Base-by-base conservation (phyloP, 64 coral and sea anemone species). In the Astreopora myriophthalma region DNA sequence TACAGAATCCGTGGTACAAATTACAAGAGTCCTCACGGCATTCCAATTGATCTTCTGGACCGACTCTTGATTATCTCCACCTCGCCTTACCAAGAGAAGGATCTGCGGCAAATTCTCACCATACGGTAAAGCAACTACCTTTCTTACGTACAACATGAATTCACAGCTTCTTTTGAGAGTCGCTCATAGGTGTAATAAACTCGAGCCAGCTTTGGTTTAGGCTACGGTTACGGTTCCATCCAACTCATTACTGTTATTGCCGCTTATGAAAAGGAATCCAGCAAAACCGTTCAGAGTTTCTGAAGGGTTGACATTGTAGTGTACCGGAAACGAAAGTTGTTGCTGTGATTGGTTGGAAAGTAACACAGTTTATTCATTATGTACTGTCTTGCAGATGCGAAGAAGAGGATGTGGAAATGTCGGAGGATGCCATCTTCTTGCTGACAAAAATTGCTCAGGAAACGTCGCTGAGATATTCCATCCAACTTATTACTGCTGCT, bases 371-470 rank as follows among this genome's bases (percentile, higher is more conserved):
- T 40, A 26, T 16, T 75, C 0, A 48, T 48, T 6, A 46, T 78
- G 60, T 16, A 2, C 86, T 82, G 22, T 79, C 51, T 36, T 84
- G 27, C 25, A 98, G 96, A 63, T 98, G 96, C 68, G 96, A 98
- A 83, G 96, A 98, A 73, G 96, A 98, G 37, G 96, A 98, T 65
- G 96, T 98, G 12, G 96, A 98, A 71, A 98, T 98, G 89, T 92
- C 93, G 23, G 96, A 98, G 65, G 96, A 95, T 33, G 96, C 96
- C 28, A 92, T 98, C 14, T 78, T 89, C 38, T 87, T 98, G 2
- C 52, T 98, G 10, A 98, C 96, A 32, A 98, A 98, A 85, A 98
- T 98, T 66, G 96, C 92, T 34, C 96, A 98, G 37, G 96, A 98
- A 74, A 98, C 96, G 1, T 98, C 96, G 9, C 89, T 98, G 14